Evolutionary conservation across 1,140 invertebrate species (phyloP), one percentile per base, ranked within the genome.

Genomic region (Propsilocerus akamusi): DNA sequence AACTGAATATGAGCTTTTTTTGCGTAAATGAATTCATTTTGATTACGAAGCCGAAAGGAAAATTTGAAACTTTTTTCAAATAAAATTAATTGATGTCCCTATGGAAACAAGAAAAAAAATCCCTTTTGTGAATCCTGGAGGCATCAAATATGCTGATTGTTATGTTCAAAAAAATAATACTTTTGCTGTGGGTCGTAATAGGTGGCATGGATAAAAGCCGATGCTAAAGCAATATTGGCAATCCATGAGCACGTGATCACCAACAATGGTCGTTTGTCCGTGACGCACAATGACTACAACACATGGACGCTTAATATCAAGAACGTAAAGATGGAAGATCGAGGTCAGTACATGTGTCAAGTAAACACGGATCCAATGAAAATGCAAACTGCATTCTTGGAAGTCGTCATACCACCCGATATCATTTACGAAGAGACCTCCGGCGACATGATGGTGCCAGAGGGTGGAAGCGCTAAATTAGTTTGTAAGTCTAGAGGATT

Each of bases 291-390:
- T 62, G 83, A 86, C 69, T 80, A 75, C 70, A 82, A 86, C 59
- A 88, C 85, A 54, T 91, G 87, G 87, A 87, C 84, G 34, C 72
- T 92, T 48, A 83, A 82, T 64, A 88, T 92, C 57, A 74, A 79
- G 53, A 75, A 77, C 54, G 86, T 89, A 32, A 78, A 81, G 58
- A 72, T 83, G 56, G 82, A 84, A 58, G 90, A 95, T 69, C 69
- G 83, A 34, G 89, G 89, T 53, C 76, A 81, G 58, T 87, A 88
- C 61, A 92, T 91, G 83, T 93, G 89, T 69, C 90, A 94, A 73
- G 81, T 93, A 58, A 91, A 93, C 65, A 89, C 90, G 52, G 82
- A 92, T 67, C 88, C 89, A 12, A 91, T 94, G 85, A 87, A 87
- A 68, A 86, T 82, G 71, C 86, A 89, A 77, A 87, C 83, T 46